Evolutionary conservation across 2,888 invertebrate species (phyloP).

Genomic region (Dynastes tityus): DNA sequence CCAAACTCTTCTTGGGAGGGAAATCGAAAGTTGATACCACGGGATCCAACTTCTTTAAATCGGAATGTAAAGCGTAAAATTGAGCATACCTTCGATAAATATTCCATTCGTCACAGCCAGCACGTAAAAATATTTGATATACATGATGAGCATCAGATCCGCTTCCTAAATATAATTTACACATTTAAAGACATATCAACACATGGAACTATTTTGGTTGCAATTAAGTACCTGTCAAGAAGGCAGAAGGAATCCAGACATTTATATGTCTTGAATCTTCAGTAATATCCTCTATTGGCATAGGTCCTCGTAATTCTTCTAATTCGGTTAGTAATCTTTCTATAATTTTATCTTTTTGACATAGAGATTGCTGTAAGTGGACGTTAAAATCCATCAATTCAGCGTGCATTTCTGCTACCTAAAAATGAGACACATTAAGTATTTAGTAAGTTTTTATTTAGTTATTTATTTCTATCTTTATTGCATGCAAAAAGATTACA

Average conservation of each 20-base stretch:
- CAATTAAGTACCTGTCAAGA: slow-evolving; percentile 76
- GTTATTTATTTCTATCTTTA: no score
- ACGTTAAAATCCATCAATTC: slow-evolving; percentile 95
- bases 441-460: neutral
- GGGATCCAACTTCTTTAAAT: slow-evolving; percentile 87
- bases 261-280: slow-evolving; percentile 75
- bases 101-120: slow-evolving; percentile 94
- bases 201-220: neutral
- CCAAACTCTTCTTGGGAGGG: slow-evolving; percentile 95
- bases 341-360: slow-evolving; percentile 76
- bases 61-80: slow-evolving; percentile 89
- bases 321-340: slow-evolving; percentile 77
- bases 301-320: slow-evolving; percentile 78
- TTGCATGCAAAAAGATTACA: no score
- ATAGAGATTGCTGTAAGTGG: slow-evolving; percentile 81
- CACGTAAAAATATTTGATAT: slow-evolving; percentile 87
- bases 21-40: slow-evolving; percentile 88
- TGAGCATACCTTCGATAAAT: slow-evolving; percentile 96
- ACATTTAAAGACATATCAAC: neutral
- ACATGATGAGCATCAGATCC: slow-evolving; percentile 88
- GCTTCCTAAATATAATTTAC: slow-evolving; percentile 68
- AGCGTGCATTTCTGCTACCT: slow-evolving; percentile 96
- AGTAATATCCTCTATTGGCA: slow-evolving; percentile 71
- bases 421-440: slow-evolving; percentile 49
- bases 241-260: slow-evolving; percentile 91